These are phyloP conservation scores for Drosophila rellima DNA, from an alignment of 2,888 invertebrate genomes.

Conservation along the genomic window DNA sequence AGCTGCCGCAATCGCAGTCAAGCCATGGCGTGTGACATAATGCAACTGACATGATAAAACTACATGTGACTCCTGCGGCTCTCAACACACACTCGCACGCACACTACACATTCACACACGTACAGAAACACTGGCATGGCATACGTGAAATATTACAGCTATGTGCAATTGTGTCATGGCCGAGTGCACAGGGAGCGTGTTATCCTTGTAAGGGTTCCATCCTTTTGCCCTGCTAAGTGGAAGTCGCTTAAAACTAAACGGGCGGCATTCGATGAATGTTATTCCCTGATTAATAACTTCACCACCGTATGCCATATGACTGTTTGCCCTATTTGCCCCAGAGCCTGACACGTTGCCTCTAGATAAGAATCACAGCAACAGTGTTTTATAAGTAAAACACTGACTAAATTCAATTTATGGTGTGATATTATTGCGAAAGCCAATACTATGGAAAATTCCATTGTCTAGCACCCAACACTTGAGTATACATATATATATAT, in stretches of 20 bases:
- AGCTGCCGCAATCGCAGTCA: conserved; percentile 34
- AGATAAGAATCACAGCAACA: conserved; percentile 28
- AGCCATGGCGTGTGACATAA: conserved; percentile 44
- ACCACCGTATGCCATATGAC: too few species aligned
- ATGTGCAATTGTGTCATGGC: conserved; percentile 45
- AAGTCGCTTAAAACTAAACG: conserved; percentile 50
- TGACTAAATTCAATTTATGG: conserved; percentile 70
- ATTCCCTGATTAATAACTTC: conserved; percentile 57
- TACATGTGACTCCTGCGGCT: conserved; percentile 15
- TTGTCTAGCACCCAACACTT: conserved; percentile 29
- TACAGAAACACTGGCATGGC: conserved; percentile 2
- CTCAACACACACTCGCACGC: not conserved
- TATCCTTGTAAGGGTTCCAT: conserved; percentile 7
- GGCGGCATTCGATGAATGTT: conserved; percentile 7
- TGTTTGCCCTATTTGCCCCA: too few species aligned
- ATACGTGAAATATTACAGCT: conserved; percentile 36
- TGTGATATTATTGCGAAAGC: conserved; percentile 59
- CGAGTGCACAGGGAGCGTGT: conserved; percentile 29
- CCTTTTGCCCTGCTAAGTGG: conserved; percentile 36
- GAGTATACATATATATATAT: not conserved
- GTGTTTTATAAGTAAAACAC: conserved; percentile 23
- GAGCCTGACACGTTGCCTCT: too few species aligned
- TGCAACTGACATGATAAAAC: conserved; percentile 56
- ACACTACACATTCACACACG: not conserved
- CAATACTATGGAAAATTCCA: conserved; percentile 78